A percentile compares a stretch with the other conserved stretches of the same genome.
These are phyloP conservation scores for human (Homo sapiens) DNA, from an alignment of 2,113 vertebrate species.

Conservation along the genomic window DNA sequence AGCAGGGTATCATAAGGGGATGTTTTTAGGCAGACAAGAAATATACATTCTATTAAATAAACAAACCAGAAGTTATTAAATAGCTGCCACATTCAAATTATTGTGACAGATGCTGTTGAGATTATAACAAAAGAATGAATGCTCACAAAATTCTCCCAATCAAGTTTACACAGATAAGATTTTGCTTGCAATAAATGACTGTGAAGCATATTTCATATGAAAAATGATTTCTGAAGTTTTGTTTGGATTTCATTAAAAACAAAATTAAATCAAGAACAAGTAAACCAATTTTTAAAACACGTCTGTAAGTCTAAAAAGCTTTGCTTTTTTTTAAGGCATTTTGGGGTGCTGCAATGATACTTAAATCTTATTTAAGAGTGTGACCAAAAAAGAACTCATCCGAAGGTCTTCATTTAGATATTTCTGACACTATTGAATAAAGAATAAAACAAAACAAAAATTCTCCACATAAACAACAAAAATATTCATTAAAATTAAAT, in stretches of 20 bases:
- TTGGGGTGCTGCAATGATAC: neutral
- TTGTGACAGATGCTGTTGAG: neutral
- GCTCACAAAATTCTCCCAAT: neutral
- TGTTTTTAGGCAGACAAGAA: neutral
- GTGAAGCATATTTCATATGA: neutral
- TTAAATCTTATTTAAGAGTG: neutral
- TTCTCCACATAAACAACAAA: neutral
- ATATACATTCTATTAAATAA: neutral
- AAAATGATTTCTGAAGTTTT: neutral
- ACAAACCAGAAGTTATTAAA: neutral
- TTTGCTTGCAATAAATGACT: neutral
- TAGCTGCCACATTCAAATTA: neutral
- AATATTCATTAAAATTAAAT: neutral
- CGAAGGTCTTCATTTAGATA: neutral
- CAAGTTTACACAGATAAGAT: neutral
- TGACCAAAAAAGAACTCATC: neutral
- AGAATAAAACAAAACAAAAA: neutral
- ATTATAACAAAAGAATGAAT: neutral
- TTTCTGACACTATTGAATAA: neutral
- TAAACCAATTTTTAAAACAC: neutral
- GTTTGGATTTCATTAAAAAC: neutral
- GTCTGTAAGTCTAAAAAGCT: neutral
- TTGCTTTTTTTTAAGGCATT: neutral
- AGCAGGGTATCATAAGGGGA: neutral
- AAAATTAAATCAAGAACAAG: neutral